Evolutionary conservation across 2,797 vertebrate genomes (phyloP).

Genomic region (Pteronotus mesoamericanus): DNA sequence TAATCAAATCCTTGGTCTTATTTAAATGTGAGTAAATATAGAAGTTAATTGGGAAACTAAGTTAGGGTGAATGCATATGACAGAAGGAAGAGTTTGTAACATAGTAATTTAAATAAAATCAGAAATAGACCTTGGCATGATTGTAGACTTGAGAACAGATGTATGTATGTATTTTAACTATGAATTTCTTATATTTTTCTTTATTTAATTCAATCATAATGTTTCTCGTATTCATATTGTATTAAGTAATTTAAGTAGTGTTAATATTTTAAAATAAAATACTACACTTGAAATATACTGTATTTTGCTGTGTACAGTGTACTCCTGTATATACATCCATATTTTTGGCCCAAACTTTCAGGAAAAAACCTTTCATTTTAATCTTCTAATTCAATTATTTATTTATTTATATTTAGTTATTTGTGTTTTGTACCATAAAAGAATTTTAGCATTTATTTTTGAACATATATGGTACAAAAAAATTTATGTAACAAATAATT

Average conservation of each 20-base stretch:
- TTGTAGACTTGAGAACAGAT: constrained; percentile 62
- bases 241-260: constrained; percentile 27
- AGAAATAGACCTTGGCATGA: constrained; percentile 60
- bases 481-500: too few species aligned
- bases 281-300: not conserved
- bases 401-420: too few species aligned
- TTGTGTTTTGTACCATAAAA: too few species aligned
- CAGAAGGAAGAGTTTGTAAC: constrained; percentile 55
- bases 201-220: constrained; percentile 57
- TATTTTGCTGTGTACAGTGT: too few species aligned
- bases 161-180: constrained; percentile 41
- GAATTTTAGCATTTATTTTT: too few species aligned
- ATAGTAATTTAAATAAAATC: constrained; percentile 64
- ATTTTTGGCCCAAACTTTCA: too few species aligned
- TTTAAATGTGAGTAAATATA: constrained; percentile 56
- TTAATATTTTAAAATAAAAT: constrained; percentile 47
- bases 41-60: constrained; percentile 63
- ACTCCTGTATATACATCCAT: too few species aligned
- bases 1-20: constrained; percentile 18
- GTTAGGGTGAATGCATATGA: constrained; percentile 40
- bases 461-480: too few species aligned
- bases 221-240: constrained; percentile 11
- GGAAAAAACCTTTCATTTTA: too few species aligned
- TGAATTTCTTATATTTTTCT: constrained; percentile 46
- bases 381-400: too few species aligned